A percentile compares a stretch with the other conserved stretches of the same genome.
Conservation (phyloP, 2,888 invertebrate species). For the Steinernema carpocapsae region DNA sequence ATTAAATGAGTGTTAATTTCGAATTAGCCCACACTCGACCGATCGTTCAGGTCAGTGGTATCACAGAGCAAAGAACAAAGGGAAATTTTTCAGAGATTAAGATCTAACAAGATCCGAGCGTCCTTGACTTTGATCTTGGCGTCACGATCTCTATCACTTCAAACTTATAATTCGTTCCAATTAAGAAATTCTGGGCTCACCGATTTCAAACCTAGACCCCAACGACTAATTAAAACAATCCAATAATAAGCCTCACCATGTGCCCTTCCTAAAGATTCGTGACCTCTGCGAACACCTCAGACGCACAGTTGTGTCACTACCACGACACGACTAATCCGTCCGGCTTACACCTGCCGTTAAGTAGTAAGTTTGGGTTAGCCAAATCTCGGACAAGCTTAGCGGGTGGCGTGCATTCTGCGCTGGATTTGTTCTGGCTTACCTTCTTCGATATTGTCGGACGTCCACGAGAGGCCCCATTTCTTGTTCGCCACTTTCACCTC, state of each 20-base stretch:
- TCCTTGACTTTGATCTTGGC: no score
- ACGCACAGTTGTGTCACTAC: background rate
- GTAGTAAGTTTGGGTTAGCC: background rate
- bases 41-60: no score
- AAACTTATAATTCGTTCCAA: no score
- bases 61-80: no score
- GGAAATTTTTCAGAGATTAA: no score
- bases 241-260: background rate
- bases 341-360: background rate
- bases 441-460: conserved; percentile 38
- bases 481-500: conserved; percentile 39
- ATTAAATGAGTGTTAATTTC: no score
- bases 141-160: no score
- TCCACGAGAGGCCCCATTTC: conserved; percentile 43
- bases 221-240: no score
- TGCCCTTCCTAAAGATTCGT: conserved; percentile 2
- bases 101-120: no score
- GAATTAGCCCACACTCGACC: no score
- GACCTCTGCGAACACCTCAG: conserved; percentile 3
- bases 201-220: no score
- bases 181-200: no score
- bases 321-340: conserved; percentile 6
- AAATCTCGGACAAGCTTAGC: conserved; percentile 14
- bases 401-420: background rate
- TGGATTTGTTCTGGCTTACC: conserved; percentile 22